Base-by-base conservation (phyloP, 2,797 vertebrate genomes). In the Menidia menidia region DNA sequence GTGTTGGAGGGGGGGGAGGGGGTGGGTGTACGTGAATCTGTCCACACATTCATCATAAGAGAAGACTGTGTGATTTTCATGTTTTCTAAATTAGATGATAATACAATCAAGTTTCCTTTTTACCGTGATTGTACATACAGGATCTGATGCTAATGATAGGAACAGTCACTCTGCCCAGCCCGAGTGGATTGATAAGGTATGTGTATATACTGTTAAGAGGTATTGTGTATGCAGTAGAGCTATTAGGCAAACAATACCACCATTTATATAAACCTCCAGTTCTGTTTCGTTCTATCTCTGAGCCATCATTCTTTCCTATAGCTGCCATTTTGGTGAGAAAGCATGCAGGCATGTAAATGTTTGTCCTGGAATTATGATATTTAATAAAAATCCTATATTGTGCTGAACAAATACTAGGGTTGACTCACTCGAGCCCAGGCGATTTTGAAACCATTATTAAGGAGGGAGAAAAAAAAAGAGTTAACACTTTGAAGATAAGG, bases 281-380 rank as follows among this genome's bases (percentile, higher is more conserved):
- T 94, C 90, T 87, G 73, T 92, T 93, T 88, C 86, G 94, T 97
- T 98, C 91, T 87, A 88, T 94, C 93, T 93, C 93, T 94, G 96
- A 97, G 97, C 97, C 97, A 97, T 96, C 94, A 93, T 98, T 94
- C 96, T 97, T 96, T 99, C 95, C 95, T 94, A 97, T 98, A 95
- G 95, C 96, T 95, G 95, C 94, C 97, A 97, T 69, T 78, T 97
- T 98, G 96, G 96, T 97, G 97, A 97, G 96, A 97, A 97, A 95
- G 98, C 98, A 99, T 99, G 98, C 97, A 98, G 98, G 98, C 98
- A 99, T 99, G 98, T 99, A 98, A 97, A 99, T 98, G 98, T 99
- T 98, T 97, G 98, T 99, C 96, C 96, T 98, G 96, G 95, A 97
- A 95, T 98, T 96, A 97, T 97, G 96, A 97, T 98, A 98, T 97